Evolutionary conservation across 1,140 invertebrate species (phyloP), one percentile per base, ranked within the genome.

Genomic region (Holotrichia oblita): DNA sequence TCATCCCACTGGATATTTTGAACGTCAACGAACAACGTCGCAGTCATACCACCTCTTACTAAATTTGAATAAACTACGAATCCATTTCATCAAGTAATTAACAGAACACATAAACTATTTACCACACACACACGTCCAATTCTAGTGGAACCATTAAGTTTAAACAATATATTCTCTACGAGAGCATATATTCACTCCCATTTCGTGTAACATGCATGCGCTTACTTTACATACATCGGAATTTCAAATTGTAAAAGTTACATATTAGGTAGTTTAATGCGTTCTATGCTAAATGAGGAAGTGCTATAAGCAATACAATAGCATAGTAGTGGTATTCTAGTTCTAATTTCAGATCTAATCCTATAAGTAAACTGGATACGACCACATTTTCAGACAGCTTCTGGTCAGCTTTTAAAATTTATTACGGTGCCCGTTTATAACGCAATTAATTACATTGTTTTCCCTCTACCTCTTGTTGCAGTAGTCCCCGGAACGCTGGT

Each of bases 221-320:
- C 20, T 34, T 69, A 69, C 17, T 69, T 69, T 69, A 69, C 61
- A 69, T 69, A 69, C 61, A 69, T 69, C 22, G 61, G 61, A 69
- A 69, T 69, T 69, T 69, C 61, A 69, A 69, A 69, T 69, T 69
- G 61, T 69, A 69, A 69, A 69, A 69, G 61, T 69, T 69, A 69
- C 22, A 22, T 69, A 69, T 69, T 69, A 69, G 61, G 61, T 24
- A 69, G 61, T 34, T 69, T 27, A 69, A 69, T 69, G 22, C 22
- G 27, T 69, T 34, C 17, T 22, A 24, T 10, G 22, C 10, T 69
- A 69, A 27, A 69, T 20, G 12, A 55, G 12, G 14, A 55, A n/a
- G 48, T n/a, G 14, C 14, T 10, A 10, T 44, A 7, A 10, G 42
- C 8, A 2, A 44, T 7, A 44, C 14, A 55, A 17, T n/a, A 17